Conservation (phyloP, 2,888 invertebrate genomes). For the Arge pagana region DNA sequence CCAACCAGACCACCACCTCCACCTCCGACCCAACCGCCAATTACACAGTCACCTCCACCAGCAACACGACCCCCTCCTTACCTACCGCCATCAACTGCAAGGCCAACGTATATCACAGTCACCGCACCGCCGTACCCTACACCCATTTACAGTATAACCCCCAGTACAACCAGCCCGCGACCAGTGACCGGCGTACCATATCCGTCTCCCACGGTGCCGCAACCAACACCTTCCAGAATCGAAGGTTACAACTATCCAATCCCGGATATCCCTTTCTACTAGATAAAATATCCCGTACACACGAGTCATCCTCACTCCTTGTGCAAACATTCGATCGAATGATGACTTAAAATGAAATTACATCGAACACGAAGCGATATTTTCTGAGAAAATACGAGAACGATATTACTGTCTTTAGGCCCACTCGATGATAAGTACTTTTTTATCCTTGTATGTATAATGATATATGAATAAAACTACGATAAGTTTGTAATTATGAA, state of each 20-base stretch:
- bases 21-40: constrained; percentile 14
- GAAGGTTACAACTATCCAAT: constrained; percentile 51
- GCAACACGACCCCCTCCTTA: constrained; percentile 46
- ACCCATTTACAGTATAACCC: constrained; percentile 42
- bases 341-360: background rate
- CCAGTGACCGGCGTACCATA: constrained; percentile 12
- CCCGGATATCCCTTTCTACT: constrained; percentile 46
- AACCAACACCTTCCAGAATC: constrained; percentile 3
- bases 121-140: constrained; percentile 57
- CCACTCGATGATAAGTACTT: background rate
- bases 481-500: no score
- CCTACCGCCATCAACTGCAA: constrained; percentile 48
- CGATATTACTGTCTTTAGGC: background rate
- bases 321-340: no score
- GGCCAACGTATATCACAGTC: constrained; percentile 41
- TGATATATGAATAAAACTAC: no score
- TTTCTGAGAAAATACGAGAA: constrained; percentile 21
- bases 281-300: background rate
- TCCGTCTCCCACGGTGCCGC: constrained; percentile 9
- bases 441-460: constrained; percentile 12
- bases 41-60: constrained; percentile 22
- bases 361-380: constrained; percentile 6
- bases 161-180: constrained; percentile 34
- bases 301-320: no score
- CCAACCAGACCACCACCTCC: constrained; percentile 17